Conservation (phyloP, 1,140 invertebrate genomes). For the Orius insidiosus region DNA sequence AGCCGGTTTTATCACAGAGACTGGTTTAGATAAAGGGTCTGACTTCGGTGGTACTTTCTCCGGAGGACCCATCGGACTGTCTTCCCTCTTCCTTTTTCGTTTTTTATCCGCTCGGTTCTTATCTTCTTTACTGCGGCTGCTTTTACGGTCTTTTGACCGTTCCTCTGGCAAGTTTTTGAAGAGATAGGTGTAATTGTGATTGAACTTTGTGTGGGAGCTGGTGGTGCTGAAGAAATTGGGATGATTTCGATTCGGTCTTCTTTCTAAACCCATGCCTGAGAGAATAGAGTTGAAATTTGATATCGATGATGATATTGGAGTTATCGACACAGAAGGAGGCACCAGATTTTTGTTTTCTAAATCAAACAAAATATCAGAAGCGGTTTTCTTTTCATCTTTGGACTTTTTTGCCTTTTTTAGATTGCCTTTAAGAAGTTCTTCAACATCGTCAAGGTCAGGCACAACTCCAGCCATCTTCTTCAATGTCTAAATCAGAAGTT, state of each 20-base stretch:
- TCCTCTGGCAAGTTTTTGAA: constrained; percentile 37
- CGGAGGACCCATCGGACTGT: constrained; percentile 65
- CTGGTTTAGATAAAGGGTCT: constrained; percentile 52
- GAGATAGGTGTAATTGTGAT: constrained; percentile 62
- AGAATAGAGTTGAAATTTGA: constrained; percentile 42
- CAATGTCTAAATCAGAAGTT: constrained; percentile 37
- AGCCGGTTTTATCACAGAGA: constrained; percentile 52
- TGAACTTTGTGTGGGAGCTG: constrained; percentile 47
- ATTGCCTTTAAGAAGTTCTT: constrained; percentile 34
- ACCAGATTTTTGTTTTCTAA: constrained; percentile 30
- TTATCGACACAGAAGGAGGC: constrained; percentile 60
- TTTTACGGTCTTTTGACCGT: constrained; percentile 40
- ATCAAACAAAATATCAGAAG: constrained; percentile 23
- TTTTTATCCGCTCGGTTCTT: constrained; percentile 43
- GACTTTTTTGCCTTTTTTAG: constrained; percentile 27
- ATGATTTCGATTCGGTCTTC: constrained; percentile 65
- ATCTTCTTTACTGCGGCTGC: constrained; percentile 22
- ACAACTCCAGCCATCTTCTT: constrained; percentile 35
- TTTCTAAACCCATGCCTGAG: constrained; percentile 40
- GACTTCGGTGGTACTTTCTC: constrained; percentile 56
- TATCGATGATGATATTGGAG: constrained; percentile 38
- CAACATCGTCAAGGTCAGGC: constrained; percentile 33
- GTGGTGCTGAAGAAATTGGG: constrained; percentile 41
- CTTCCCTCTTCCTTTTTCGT: constrained; percentile 55
- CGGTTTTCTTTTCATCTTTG: constrained; percentile 31